Conservation (phyloP, 2,113 vertebrate species). For the Brevimyrus niger region DNA sequence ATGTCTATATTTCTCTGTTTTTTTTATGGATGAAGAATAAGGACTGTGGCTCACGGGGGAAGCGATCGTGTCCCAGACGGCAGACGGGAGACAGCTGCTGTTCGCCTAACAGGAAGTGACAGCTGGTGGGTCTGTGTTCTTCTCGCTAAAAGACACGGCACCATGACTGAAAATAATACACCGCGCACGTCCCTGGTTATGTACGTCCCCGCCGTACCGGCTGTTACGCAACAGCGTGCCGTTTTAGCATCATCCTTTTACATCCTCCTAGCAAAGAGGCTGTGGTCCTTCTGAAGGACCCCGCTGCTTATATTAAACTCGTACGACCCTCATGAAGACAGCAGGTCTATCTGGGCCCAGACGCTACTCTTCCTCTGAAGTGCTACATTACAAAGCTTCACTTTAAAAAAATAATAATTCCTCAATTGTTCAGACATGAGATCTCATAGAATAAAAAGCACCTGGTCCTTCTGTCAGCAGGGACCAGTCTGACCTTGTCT, state of each 20-base stretch:
- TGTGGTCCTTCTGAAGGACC: background rate
- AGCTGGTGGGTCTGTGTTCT: background rate
- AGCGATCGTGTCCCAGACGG: background rate
- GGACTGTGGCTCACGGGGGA: background rate
- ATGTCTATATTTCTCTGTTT: background rate
- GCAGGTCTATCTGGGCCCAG: background rate
- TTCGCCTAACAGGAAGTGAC: constrained; percentile 4
- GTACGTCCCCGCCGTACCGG: background rate
- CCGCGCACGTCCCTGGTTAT: background rate
- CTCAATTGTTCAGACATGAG: background rate
- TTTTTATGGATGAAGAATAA: background rate
- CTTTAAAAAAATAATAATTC: background rate
- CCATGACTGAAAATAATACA: background rate
- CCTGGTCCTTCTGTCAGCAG: background rate
- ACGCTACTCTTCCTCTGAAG: background rate
- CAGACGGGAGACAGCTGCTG: background rate
- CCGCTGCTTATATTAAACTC: background rate
- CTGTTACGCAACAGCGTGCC: background rate
- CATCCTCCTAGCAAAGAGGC: background rate
- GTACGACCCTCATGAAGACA: background rate
- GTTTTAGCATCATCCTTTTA: background rate
- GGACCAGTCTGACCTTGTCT: background rate
- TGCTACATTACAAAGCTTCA: background rate
- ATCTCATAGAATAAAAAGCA: background rate
- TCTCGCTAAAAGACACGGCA: background rate